Evolutionary conservation across 2,888 invertebrate species (phyloP).

Genomic region (Pollenia angustigena): DNA sequence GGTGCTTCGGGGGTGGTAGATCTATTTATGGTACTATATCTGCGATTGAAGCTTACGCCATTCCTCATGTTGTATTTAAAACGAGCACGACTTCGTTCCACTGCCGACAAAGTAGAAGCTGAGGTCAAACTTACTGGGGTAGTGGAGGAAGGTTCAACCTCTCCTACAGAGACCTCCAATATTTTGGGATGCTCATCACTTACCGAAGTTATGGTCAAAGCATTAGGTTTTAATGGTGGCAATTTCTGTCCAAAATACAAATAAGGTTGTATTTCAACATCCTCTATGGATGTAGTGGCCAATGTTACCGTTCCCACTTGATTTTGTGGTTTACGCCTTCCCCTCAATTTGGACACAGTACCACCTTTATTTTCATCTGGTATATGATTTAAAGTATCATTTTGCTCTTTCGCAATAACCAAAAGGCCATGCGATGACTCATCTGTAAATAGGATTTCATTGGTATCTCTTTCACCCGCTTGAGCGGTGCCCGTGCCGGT

Average conservation of each 20-base stretch:
- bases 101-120: conserved; percentile 76
- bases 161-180: conserved; percentile 87
- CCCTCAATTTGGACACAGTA: conserved; percentile 75
- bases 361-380: conserved; percentile 77
- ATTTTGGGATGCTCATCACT: conserved; percentile 86
- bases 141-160: conserved; percentile 69
- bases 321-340: conserved; percentile 76
- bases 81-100: conserved; percentile 79
- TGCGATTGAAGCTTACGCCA: conserved; percentile 66
- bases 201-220: conserved; percentile 83
- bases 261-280: conserved; percentile 88
- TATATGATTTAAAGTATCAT: conserved; percentile 83
- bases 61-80: conserved; percentile 80
- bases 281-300: conserved; percentile 76
- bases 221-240: conserved; percentile 83
- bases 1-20: conserved; percentile 58
- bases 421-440: conserved; percentile 84
- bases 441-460: conserved; percentile 84
- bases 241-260: conserved; percentile 89
- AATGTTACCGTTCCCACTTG: conserved; percentile 67
- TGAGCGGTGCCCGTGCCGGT: conserved; percentile 70
- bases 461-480: conserved; percentile 81
- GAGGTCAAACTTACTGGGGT: conserved; percentile 60
- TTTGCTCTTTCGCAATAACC: conserved; percentile 83
- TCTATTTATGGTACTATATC: conserved; percentile 65